phyloP scores from a whole-genome alignment of 2,797 vertebrate species.

The Vultur gryphus region DNA sequence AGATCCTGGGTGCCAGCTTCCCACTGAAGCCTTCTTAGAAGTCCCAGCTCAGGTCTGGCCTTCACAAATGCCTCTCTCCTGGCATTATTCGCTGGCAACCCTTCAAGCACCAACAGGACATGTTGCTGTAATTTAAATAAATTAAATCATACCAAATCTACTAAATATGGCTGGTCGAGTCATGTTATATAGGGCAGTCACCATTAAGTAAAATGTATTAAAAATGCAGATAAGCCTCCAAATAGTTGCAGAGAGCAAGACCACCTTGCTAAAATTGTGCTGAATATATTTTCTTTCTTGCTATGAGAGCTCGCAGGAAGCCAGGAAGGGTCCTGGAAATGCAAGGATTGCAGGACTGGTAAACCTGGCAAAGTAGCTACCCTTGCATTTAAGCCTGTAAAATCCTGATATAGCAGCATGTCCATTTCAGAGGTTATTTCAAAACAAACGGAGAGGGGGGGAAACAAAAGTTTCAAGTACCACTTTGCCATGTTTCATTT shows the following conservation, averaged over 20 bases:
- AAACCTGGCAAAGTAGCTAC: background rate
- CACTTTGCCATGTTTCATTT: background rate
- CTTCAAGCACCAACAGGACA: background rate
- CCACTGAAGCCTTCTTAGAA: background rate
- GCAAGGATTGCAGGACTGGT: background rate
- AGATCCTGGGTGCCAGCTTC: background rate
- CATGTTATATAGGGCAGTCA: background rate
- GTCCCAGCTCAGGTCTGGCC: background rate
- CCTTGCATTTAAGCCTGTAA: background rate
- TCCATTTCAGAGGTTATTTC: background rate
- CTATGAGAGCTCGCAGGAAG: background rate
- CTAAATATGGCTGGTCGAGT: background rate
- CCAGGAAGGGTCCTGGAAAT: background rate
- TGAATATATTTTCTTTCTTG: background rate
- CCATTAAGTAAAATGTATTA: background rate
- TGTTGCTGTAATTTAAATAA: background rate
- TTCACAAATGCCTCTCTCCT: background rate
- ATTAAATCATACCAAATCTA: background rate
- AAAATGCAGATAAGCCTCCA: background rate
- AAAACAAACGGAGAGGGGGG: rapidly evolving
- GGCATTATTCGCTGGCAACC: rapidly evolving
- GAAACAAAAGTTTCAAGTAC: background rate
- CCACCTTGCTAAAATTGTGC: background rate
- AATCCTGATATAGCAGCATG: background rate
- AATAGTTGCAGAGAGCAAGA: background rate